Evolutionary conservation across 2,113 vertebrate genomes (phyloP).

Genomic region (Microcebus murinus): DNA sequence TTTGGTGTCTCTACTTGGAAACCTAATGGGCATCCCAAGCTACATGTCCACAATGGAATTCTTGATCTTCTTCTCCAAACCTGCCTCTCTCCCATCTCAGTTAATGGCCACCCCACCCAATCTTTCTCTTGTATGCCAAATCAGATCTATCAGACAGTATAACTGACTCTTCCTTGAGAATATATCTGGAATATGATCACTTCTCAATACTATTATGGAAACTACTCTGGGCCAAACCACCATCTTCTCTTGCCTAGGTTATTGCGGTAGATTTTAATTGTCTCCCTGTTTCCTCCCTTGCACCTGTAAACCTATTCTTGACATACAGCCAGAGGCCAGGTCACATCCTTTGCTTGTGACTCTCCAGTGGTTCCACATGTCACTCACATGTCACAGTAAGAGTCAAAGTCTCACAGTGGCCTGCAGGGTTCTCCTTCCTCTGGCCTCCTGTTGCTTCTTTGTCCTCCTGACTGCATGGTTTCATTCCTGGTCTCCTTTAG

Average conservation of each 20-base stretch:
- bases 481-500: neutral
- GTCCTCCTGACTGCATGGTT: neutral
- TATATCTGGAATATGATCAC: neutral
- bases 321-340: neutral
- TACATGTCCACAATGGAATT: neutral
- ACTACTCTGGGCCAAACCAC: neutral
- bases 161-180: neutral
- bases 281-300: neutral
- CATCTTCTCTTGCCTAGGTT: neutral
- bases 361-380: neutral
- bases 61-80: too few relatives aligned
- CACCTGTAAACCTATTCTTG: neutral
- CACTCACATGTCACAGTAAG: neutral
- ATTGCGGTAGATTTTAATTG: neutral
- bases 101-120: neutral
- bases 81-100: neutral
- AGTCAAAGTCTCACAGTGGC: neutral
- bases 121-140: neutral
- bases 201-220: neutral
- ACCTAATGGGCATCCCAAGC: neutral
- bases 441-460: neutral
- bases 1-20: neutral
- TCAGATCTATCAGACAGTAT: neutral
- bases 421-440: rapidly evolving
- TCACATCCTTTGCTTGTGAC: neutral